Percentiles rank a stretch among this genome's conserved stretches.
These are phyloP conservation scores for Drymodes brunneopygia DNA, from an alignment of 2,113 vertebrate species.

Conservation along the genomic window DNA sequence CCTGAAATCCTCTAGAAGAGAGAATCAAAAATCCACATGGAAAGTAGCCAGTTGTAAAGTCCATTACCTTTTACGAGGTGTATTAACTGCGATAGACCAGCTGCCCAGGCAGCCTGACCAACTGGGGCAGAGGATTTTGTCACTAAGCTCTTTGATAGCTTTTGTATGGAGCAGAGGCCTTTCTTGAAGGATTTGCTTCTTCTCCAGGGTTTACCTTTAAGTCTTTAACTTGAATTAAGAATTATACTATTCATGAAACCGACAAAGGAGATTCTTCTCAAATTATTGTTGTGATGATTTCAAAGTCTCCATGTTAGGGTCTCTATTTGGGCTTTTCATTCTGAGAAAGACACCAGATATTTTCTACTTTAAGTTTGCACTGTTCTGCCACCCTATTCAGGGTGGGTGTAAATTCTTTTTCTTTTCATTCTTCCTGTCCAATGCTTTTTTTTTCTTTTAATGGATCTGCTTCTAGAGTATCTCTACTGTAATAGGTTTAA, in stretches of 20 bases:
- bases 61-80: not conserved
- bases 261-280: not conserved
- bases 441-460: not conserved
- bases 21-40: not conserved
- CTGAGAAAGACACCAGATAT: not conserved
- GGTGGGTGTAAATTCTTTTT: not conserved
- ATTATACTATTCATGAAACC: not conserved
- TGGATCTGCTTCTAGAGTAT: not conserved
- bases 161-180: not conserved
- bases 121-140: not conserved
- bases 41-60: not conserved
- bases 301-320: not conserved
- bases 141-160: not conserved
- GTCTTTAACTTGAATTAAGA: conserved; percentile 20
- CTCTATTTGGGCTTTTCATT: not conserved
- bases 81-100: not conserved
- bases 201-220: not conserved
- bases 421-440: not conserved
- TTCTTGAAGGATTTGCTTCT: conserved; percentile 6
- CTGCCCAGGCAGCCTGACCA: not conserved
- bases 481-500: not conserved
- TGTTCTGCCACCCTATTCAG: not conserved
- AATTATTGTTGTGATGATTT: not conserved
- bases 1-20: not conserved
- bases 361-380: not conserved